Evolutionary conservation across 2,797 vertebrate genomes (phyloP), one percentile per base, ranked within the genome.

Genomic region (Hapalemur alaotrensis): DNA sequence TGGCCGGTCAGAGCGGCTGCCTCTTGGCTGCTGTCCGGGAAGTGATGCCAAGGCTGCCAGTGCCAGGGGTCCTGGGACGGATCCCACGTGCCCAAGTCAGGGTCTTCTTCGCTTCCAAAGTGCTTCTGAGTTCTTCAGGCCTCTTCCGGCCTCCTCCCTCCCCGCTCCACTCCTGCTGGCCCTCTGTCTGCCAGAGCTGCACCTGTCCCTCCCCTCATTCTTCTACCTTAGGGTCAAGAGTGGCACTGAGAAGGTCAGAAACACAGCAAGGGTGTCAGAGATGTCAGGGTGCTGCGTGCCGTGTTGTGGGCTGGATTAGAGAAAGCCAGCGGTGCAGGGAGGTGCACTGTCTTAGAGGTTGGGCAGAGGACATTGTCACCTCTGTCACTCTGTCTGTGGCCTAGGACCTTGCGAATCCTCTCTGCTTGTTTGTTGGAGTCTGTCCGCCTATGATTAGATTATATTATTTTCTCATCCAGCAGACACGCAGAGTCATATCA

Each of bases 41-140:
- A 48, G 22, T 63, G 86, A 73, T 2, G 4, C 23, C 35, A 32
- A 22, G n/a, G 78, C 80, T 80, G 54, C 35, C 20, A 1, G 52
- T 69, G 28, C 20, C 28, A 25, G 57, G 50, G 28, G n/a, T 86
- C 12, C 67, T 35, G 30, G 91, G 61, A 61, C 4, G 12, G 89
- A 52, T 32, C n/a, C 32, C 18, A 43, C 28, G 30, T 30, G 10
- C 43, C 35, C 52, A 48, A 25, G 43, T 92, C 57, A 14, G 30
- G 73, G 73, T 3, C 67, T 15, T 32, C 5, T 86, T 61, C 67
- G 28, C 82, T 91, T 96, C 79, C 46, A 61, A 59, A 67, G 48
- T 76, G 15, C 38, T 89, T 67, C 32, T 11, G 78, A 30, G 67
- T 46, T 46, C 81, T 72, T 15, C 9, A 46, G 48, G 28, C 65